Conservation (phyloP, 2,797 vertebrate species). For the Platyrinchus mystaceus region DNA sequence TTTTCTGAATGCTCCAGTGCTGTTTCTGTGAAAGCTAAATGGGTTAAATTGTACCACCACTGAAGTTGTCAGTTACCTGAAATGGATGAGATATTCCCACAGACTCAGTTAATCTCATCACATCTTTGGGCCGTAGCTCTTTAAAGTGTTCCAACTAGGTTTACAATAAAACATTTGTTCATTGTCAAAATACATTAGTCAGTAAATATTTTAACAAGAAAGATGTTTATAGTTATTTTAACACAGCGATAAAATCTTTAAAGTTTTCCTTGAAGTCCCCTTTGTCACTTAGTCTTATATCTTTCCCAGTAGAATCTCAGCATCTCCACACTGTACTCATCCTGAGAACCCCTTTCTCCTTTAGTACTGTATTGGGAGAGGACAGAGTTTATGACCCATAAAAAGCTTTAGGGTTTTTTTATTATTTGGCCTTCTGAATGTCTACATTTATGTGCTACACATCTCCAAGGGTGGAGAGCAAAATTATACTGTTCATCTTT, state of each 20-base stretch:
- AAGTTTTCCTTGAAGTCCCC: background rate
- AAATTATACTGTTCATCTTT: background rate
- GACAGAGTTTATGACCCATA: background rate
- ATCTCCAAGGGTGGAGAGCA: background rate
- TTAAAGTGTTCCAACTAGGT: background rate
- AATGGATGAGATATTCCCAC: background rate
- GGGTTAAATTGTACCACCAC: background rate
- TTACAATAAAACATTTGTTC: background rate
- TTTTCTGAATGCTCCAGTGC: background rate
- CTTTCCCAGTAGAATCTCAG: background rate
- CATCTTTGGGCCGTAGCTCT: background rate
- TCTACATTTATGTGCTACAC: background rate
- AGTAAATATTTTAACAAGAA: background rate
- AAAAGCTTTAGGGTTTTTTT: background rate
- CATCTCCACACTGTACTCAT: background rate
- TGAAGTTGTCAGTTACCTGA: background rate
- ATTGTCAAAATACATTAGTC: background rate
- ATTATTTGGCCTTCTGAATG: background rate
- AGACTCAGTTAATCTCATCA: background rate
- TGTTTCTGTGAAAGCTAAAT: background rate
- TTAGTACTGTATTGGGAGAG: background rate
- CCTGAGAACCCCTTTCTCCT: background rate
- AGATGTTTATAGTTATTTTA: background rate
- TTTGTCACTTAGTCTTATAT: background rate
- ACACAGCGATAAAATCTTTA: background rate